Conservation (phyloP, 2,113 vertebrate species). For the Nesoenas mayeri region DNA sequence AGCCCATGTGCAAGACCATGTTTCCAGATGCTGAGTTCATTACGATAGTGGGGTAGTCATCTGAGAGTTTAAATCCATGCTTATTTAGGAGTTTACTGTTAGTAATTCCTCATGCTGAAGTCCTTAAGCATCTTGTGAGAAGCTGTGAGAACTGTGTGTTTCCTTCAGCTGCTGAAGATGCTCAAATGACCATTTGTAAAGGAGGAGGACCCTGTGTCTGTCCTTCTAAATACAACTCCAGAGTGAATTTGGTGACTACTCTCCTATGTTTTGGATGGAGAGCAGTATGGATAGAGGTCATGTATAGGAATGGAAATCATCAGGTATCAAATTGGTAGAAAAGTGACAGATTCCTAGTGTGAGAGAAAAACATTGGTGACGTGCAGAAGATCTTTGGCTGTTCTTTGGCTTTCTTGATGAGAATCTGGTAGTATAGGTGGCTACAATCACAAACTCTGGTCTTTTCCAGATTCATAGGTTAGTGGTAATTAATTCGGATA, state of each 20-base stretch:
- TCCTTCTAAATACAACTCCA: not conserved
- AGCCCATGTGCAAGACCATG: not conserved
- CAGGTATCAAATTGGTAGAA: not conserved
- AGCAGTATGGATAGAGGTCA: not conserved
- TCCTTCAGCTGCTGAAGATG: not conserved
- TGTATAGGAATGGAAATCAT: not conserved
- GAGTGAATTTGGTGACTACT: not conserved
- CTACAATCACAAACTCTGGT: not conserved
- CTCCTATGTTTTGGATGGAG: not conserved
- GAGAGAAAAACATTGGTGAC: not conserved
- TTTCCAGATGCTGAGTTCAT: not conserved
- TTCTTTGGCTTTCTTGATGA: not conserved
- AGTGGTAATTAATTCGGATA: not conserved
- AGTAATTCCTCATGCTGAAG: not conserved
- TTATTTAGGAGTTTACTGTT: not conserved
- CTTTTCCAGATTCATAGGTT: not conserved
- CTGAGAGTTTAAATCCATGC: not conserved
- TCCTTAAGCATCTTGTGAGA: not conserved
- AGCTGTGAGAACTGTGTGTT: not conserved
- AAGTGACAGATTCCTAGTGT: not conserved
- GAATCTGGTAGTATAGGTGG: not conserved
- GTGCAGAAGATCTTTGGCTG: not conserved
- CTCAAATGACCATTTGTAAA: not conserved
- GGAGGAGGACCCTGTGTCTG: not conserved
- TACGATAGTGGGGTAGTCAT: not conserved